Percentiles rank a stretch among this genome's conserved stretches.
phyloP scores from a whole-genome alignment of 2,113 vertebrate species.

The Poecile atricapillus region DNA sequence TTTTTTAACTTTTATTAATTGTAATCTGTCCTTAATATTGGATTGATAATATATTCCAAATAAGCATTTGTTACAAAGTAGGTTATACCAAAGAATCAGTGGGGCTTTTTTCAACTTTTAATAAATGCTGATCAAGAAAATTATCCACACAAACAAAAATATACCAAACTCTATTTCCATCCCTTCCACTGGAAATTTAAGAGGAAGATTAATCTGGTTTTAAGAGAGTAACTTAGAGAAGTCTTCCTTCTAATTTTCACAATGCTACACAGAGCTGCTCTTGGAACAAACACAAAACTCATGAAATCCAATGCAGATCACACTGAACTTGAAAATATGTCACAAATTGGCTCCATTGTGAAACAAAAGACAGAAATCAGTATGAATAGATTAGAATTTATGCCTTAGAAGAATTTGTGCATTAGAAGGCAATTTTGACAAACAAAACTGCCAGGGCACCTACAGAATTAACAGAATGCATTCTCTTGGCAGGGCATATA shows the following conservation, averaged over 20 bases:
- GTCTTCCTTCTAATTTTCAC: background rate
- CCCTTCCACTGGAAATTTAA: background rate
- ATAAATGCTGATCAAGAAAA: background rate
- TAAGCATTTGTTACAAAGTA: background rate
- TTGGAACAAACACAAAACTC: background rate
- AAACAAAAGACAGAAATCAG: background rate
- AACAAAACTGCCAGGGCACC: background rate
- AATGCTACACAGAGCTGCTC: background rate
- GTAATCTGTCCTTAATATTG: background rate
- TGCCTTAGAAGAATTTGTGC: background rate
- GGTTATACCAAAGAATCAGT: background rate
- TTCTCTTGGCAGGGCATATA: background rate
- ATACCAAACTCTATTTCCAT: background rate
- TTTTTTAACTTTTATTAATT: background rate
- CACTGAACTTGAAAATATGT: background rate
- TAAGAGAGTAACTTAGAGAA: background rate
- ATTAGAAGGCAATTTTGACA: background rate
- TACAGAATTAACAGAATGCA: background rate
- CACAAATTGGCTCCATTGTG: background rate
- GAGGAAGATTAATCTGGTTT: background rate
- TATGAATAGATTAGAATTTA: background rate
- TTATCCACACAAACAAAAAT: background rate
- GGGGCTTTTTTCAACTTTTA: background rate
- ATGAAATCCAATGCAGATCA: background rate
- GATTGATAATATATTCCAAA: background rate